A percentile compares a stretch with the other conserved stretches of the same genome.
These are phyloP conservation scores for Enteromius treurensis DNA, from an alignment of 2,797 vertebrate genomes.

Conservation along the genomic window DNA sequence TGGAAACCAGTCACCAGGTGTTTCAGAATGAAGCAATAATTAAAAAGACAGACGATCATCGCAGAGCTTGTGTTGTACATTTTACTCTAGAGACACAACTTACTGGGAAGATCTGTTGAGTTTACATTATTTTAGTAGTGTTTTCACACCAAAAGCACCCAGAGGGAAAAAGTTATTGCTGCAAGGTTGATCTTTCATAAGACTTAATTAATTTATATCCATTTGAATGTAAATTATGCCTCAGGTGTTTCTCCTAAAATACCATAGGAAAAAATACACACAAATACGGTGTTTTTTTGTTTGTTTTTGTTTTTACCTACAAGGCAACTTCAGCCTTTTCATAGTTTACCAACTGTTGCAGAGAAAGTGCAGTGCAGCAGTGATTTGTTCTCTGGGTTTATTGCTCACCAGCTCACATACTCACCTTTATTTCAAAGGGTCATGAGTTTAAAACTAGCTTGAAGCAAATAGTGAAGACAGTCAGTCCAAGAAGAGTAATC, in stretches of 20 bases:
- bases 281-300: not conserved
- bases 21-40: slow-evolving; percentile 6
- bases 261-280: not conserved
- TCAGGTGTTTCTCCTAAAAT: not conserved
- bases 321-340: not conserved
- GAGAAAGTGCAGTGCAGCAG: not conserved
- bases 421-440: slow-evolving; percentile 21
- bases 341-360: not conserved
- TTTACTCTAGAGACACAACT: not conserved
- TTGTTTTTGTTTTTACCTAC: too few species aligned
- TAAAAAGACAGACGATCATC: not conserved
- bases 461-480: not conserved
- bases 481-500: not conserved
- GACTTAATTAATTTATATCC: not conserved
- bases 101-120: not conserved
- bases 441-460: slow-evolving; percentile 18
- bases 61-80: not conserved
- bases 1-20: not conserved
- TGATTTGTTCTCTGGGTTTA: not conserved
- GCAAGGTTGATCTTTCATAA: not conserved
- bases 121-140: not conserved
- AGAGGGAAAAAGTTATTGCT: not conserved
- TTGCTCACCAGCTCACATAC: slow-evolving; percentile 1
- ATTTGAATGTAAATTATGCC: slow-evolving; percentile 5
- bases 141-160: not conserved